phyloP scores from a whole-genome alignment of 2,797 vertebrate species.

The Sciurus vulgaris region DNA sequence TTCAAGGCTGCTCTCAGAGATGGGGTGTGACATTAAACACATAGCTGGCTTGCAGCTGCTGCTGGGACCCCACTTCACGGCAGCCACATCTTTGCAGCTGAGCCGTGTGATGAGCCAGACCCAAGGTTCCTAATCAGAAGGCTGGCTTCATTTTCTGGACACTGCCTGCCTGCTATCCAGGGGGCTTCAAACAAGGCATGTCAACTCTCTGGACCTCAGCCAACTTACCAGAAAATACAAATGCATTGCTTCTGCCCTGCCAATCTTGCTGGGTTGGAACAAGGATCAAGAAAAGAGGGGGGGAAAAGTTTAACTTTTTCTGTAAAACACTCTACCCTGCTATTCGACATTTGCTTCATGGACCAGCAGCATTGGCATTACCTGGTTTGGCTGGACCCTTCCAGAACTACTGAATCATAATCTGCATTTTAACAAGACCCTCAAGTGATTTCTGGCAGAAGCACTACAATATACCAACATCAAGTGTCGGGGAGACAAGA shows the following conservation, averaged over 20 bases:
- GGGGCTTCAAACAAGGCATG: not conserved
- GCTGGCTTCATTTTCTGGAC: not conserved
- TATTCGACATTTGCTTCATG: not conserved
- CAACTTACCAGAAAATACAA: not conserved
- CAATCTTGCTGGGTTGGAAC: not conserved
- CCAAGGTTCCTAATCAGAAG: not conserved
- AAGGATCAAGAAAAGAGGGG: not conserved
- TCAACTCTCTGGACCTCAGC: not conserved
- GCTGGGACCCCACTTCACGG: not conserved
- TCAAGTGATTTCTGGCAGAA: not conserved
- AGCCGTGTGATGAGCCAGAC: not conserved
- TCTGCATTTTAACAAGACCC: not conserved
- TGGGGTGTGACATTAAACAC: not conserved
- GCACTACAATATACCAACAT: not conserved
- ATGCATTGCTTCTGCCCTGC: not conserved
- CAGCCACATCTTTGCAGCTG: accelerated
- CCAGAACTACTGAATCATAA: not conserved
- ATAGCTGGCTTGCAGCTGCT: not conserved
- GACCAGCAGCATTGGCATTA: not conserved
- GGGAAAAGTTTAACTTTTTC: not conserved
- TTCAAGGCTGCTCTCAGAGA: not conserved
- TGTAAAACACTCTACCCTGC: not conserved
- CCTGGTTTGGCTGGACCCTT: not conserved
- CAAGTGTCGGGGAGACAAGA: not conserved
- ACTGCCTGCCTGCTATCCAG: not conserved